Evolutionary conservation across 2,113 vertebrate genomes (phyloP), one percentile per base, ranked within the genome.

Genomic region (Xiphias gladius): DNA sequence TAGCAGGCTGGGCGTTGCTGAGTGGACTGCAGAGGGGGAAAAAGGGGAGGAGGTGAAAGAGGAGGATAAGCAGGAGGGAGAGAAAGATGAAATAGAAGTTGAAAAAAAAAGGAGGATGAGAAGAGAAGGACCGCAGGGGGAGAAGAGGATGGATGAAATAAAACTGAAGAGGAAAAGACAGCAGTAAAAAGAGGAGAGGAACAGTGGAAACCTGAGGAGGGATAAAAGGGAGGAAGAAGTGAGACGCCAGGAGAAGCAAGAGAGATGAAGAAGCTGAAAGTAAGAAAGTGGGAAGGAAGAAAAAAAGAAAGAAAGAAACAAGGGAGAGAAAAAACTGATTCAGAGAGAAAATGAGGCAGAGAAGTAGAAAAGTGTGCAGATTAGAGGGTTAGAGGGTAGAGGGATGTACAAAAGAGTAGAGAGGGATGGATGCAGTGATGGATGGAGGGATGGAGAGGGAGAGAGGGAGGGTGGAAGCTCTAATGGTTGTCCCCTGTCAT

Each of bases 401-500:
- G 30, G 52, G 39, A 20, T n/a, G 19, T 68, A 72, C n/a, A 63
- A 35, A 41, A 24, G 41, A 26, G 61, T n/a, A 69, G 50, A 50
- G n/a, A 50, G 41, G 46, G 52, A 37, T 71, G 59, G 55, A 55
- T 28, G 50, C 58, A 35, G 9, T 19, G 39, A 61, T 13, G 35
- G 79, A 80, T 58, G 65, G 46, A 66, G 32, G 19, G 52, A 39
- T n/a, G 35, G 62, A 41, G 52, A 28, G 24, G 41, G 65, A 32
- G 59, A 35, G 57, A 16, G 20, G 39, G 64, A 13, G 64, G n/a
- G 52, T 3, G 71, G 77, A 9, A 52, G 74, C 85, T 83, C 70
- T 86, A 91, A 89, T 85, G 91, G 80, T 86, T 65, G 77, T 71
- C 74, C 80, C 83, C 73, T 86, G 89, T 90, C 86, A 14, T 92